A percentile compares a stretch with the other conserved stretches of the same genome.
Evolutionary conservation across 2,113 vertebrate genomes (phyloP).

Genomic region (Erythrocercus mccallii): DNA sequence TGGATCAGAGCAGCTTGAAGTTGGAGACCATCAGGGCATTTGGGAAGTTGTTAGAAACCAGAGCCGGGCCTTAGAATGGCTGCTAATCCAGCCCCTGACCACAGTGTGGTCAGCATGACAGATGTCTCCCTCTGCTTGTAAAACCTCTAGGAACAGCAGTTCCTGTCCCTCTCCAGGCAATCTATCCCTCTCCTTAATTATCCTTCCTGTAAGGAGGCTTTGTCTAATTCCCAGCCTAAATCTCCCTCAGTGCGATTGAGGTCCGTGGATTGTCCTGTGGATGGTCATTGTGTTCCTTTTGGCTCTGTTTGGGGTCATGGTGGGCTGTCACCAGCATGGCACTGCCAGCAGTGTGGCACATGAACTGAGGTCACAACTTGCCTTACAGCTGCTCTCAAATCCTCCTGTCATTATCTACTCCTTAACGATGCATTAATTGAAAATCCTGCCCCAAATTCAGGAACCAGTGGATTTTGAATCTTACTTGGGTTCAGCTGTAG

Average conservation of each 20-base stretch:
- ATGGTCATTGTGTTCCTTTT: rapidly evolving
- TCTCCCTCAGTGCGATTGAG: not conserved
- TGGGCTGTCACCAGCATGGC: not conserved
- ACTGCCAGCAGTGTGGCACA: not conserved
- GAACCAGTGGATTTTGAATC: not conserved
- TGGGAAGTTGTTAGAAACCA: not conserved
- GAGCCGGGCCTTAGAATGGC: not conserved
- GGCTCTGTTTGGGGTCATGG: rapidly evolving
- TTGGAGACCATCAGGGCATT: not conserved
- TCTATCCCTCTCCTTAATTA: not conserved
- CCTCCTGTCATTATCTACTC: not conserved
- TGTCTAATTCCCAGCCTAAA: not conserved
- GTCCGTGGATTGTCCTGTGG: not conserved
- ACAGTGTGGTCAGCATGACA: not conserved
- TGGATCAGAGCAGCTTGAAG: not conserved
- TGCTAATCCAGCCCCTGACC: not conserved
- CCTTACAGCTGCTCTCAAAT: not conserved
- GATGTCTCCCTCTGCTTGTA: not conserved
- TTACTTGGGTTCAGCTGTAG: not conserved
- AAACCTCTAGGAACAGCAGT: not conserved
- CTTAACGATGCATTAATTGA: not conserved
- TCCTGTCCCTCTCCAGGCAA: slow-evolving; percentile 7
- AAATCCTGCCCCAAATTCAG: not conserved
- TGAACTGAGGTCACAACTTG: not conserved
- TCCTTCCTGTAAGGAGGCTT: slow-evolving; percentile 23